Percentiles rank a stretch among this genome's conserved stretches.
Conservation (phyloP, 2,888 invertebrate species). For the Drosophila quinaria region DNA sequence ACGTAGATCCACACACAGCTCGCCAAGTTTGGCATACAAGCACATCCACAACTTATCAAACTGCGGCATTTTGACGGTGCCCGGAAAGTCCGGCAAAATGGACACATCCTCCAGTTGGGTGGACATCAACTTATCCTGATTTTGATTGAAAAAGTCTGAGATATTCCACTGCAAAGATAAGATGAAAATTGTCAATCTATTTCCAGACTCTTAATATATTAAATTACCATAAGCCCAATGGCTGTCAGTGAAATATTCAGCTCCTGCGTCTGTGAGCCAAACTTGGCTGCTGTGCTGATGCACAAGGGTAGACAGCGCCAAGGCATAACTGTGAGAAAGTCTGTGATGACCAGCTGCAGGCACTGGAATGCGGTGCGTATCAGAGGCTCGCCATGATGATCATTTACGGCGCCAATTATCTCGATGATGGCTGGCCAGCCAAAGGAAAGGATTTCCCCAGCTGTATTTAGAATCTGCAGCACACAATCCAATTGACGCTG, state of each 20-base stretch:
- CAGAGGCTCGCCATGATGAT: constrained; percentile 96
- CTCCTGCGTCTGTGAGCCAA: constrained; percentile 98
- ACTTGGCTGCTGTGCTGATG: constrained; percentile 97
- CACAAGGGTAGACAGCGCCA: constrained; percentile 95
- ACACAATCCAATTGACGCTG: constrained; percentile 98
- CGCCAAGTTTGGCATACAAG: constrained; percentile 93
- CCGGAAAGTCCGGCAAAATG: constrained; percentile 94
- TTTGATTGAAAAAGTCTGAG: constrained; percentile 98
- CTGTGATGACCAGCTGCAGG: constrained; percentile 97
- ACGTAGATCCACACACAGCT: constrained; percentile 96
- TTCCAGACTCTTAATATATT: background rate
- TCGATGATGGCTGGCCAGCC: constrained; percentile 98
- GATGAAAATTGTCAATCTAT: background rate
- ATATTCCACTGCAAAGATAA: constrained; percentile 95
- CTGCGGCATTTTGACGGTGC: constrained; percentile 93
- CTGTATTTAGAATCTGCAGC: constrained; percentile 95
- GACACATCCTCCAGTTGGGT: constrained; percentile 91
- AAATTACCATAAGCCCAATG: constrained; percentile 95
- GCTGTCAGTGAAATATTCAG: constrained; percentile 98
- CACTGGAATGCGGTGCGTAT: constrained; percentile 98
- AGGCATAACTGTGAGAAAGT: constrained; percentile 96
- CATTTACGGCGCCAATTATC: constrained; percentile 97
- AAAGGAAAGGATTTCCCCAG: constrained; percentile 95
- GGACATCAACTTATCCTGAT: constrained; percentile 93
- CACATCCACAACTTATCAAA: constrained; percentile 99